Evolutionary conservation across 2,797 vertebrate species (phyloP).

Genomic region (Cephalopachus bancanus): DNA sequence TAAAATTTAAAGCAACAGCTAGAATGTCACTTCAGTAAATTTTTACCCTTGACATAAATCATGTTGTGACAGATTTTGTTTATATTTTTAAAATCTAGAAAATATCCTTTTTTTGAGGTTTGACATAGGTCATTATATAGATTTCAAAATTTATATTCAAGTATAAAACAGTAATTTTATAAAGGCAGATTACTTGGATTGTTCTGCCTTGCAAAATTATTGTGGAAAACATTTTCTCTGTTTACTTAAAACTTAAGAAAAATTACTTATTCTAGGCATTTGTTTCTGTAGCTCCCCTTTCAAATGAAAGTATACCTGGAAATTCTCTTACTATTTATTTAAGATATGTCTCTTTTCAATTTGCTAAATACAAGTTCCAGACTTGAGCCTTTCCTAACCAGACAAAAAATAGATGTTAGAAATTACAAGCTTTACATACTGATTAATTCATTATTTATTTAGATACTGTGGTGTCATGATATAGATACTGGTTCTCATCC

Average conservation of each 20-base stretch:
- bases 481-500: too few species aligned
- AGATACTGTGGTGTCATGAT: too few species aligned
- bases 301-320: neutral
- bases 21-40: neutral
- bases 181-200: slow-evolving; percentile 6
- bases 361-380: neutral
- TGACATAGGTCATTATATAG: neutral
- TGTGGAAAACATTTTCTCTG: neutral
- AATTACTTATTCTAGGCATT: neutral
- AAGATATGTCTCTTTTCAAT: neutral
- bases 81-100: slow-evolving; percentile 24
- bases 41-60: neutral
- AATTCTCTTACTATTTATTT: neutral
- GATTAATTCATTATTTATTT: neutral
- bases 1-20: neutral
- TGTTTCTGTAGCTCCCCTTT: neutral
- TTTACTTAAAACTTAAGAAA: neutral
- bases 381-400: neutral
- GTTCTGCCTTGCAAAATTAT: neutral
- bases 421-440: neutral
- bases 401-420: neutral
- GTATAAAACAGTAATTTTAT: neutral
- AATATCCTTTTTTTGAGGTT: neutral
- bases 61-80: neutral
- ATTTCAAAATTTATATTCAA: neutral